Conservation (phyloP, 2,113 vertebrate genomes). For the Pongo abelii region DNA sequence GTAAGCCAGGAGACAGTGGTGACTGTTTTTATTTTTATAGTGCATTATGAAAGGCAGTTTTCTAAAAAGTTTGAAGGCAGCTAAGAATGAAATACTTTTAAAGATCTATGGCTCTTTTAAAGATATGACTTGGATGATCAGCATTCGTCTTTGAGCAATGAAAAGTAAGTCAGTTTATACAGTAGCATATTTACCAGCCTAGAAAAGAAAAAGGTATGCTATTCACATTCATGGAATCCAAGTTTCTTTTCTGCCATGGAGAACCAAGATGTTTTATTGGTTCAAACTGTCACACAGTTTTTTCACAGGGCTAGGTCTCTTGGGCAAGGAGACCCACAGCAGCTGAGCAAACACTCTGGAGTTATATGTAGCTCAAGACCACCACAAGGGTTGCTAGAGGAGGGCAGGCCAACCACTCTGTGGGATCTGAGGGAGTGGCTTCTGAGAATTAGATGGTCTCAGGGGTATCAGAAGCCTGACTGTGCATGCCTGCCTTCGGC, state of each 20-base stretch:
- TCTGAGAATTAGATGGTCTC: not conserved
- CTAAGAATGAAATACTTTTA: constrained; percentile 51
- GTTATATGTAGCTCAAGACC: not conserved
- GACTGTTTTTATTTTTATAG: constrained; percentile 40
- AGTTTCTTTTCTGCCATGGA: not conserved
- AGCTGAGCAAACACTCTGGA: constrained; percentile 19
- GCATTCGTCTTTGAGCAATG: not conserved
- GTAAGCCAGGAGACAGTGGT: constrained; percentile 25
- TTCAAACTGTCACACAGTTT: not conserved
- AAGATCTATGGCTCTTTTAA: constrained; percentile 8
- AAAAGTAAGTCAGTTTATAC: not conserved
- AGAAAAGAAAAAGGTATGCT: not conserved
- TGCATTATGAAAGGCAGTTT: not conserved
- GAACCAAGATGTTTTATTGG: not conserved
- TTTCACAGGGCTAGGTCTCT: not conserved
- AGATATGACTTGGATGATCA: constrained; percentile 28
- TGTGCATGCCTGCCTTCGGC: accelerated
- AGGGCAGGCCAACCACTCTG: not conserved
- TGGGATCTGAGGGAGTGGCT: not conserved
- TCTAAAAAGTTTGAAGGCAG: not conserved
- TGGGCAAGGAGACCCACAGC: not conserved
- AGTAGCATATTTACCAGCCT: not conserved
- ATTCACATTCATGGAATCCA: not conserved
- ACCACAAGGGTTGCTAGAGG: not conserved
- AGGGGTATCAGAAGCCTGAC: not conserved